Evolutionary conservation across 2,113 vertebrate genomes (phyloP).

Genomic region (Sciurus niger): DNA sequence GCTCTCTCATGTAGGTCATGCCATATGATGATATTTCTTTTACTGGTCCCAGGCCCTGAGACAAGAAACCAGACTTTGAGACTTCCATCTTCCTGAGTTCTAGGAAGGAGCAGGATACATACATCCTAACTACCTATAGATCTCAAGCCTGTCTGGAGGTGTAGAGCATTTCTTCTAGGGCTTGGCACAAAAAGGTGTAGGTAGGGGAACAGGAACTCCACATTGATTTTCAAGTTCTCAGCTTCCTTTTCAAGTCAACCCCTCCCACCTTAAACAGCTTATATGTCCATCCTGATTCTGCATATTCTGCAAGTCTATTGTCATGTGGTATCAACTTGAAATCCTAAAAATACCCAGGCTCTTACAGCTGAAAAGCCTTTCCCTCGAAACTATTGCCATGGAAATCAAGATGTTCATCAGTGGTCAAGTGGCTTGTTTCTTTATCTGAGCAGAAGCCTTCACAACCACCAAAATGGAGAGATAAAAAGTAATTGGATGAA

Average conservation of each 20-base stretch:
- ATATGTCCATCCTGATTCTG: neutral
- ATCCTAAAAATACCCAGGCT: neutral
- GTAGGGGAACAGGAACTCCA: neutral
- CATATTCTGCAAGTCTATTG: neutral
- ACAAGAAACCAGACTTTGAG: slow-evolving; percentile 25
- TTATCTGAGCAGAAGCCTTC: slow-evolving; percentile 6
- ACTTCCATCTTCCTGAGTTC: slow-evolving; percentile 22
- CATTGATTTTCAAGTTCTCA: neutral
- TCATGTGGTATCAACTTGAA: slow-evolving; percentile 3
- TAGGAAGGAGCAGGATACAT: neutral
- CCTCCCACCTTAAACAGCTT: neutral
- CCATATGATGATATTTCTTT: neutral
- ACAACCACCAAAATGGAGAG: neutral
- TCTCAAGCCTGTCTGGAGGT: neutral
- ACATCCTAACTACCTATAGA: neutral
- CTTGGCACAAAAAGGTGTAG: neutral
- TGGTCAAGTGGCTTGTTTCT: slow-evolving; percentile 4
- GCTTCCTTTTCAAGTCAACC: slow-evolving; percentile 30
- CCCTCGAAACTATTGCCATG: neutral
- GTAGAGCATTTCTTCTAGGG: neutral
- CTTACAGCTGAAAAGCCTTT: neutral
- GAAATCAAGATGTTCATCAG: neutral
- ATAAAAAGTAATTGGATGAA: slow-evolving; percentile 19
- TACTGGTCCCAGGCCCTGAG: neutral
- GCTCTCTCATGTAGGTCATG: neutral